Percentiles rank a stretch among this genome's conserved stretches.
These are phyloP conservation scores for Drosophila ercepeae DNA, from an alignment of 1,140 invertebrate species.

Conservation along the genomic window DNA sequence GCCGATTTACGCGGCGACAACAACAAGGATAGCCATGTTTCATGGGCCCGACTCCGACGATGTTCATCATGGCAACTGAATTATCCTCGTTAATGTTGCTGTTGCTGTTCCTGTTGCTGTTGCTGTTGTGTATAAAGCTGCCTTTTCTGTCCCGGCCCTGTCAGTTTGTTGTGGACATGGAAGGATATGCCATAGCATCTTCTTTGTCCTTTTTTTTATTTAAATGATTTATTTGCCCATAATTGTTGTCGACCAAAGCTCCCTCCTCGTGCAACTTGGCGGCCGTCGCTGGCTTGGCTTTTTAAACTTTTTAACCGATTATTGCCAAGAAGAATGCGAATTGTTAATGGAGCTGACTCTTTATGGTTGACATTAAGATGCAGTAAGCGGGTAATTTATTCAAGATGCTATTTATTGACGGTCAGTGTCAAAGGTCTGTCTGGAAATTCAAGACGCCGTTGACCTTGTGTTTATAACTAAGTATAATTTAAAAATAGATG, in stretches of 20 bases:
- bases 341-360: constrained; percentile 18
- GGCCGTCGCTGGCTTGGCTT: constrained; percentile 30
- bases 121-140: constrained; percentile 8
- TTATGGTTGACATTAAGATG: constrained; percentile 16
- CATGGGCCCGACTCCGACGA: constrained; percentile 2
- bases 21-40: constrained; percentile 21
- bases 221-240: constrained; percentile 46
- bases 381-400: constrained; percentile 6
- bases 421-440: not conserved
- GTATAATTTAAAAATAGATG: not conserved
- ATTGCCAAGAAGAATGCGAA: constrained; percentile 21
- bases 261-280: not conserved
- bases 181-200: constrained; percentile 40
- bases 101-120: constrained; percentile 10
- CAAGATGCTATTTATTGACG: not conserved
- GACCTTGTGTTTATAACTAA: not conserved
- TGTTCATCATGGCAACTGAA: constrained; percentile 47
- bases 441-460: not conserved
- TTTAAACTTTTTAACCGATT: constrained; percentile 42
- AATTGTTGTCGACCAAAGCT: constrained; percentile 17
- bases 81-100: constrained; percentile 34
- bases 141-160: constrained; percentile 12
- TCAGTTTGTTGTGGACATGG: constrained; percentile 24
- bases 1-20: constrained; percentile 48
- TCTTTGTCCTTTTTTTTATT: constrained; percentile 34